Conservation (phyloP, 1,140 invertebrate species). For the Psix sp. region DNA sequence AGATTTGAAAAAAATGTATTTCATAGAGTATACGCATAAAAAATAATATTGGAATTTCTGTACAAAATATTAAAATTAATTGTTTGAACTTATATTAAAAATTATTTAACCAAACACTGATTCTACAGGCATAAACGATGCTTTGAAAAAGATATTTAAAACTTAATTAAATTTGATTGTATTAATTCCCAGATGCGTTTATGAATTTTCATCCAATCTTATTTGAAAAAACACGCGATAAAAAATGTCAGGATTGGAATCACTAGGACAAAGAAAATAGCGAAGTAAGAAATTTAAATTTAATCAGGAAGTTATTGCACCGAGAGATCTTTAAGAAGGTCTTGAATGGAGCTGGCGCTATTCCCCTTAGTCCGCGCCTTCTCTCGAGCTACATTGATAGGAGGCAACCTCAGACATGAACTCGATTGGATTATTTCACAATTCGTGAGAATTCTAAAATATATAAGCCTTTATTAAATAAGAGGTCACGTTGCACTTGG, state of each 20-base stretch:
- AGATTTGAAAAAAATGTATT: no score
- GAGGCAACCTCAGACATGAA: constrained; percentile 34
- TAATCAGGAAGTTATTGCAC: constrained; percentile 55
- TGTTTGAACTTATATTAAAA: no score
- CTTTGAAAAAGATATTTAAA: no score
- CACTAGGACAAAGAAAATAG: constrained; percentile 36
- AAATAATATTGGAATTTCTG: no score
- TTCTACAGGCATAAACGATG: no score
- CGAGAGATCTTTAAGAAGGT: constrained; percentile 51
- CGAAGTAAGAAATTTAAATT: constrained; percentile 45
- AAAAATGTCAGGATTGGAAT: constrained; percentile 32
- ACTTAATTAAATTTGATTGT: not conserved
- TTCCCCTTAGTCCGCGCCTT: constrained; percentile 7
- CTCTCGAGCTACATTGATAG: constrained; percentile 43
- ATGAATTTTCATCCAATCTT: constrained; percentile 21
- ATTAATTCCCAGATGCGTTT: no score
- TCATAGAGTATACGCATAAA: no score
- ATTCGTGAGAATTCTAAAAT: constrained; percentile 52
- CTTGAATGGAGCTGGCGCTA: constrained; percentile 48
- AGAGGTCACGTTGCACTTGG: constrained; percentile 26
- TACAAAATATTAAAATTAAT: no score
- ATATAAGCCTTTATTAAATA: constrained; percentile 38
- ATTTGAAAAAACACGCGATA: constrained; percentile 27
- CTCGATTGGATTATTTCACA: constrained; percentile 54
- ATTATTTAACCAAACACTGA: no score